phyloP scores from a whole-genome alignment of 37 sponge, comb jelly and placozoan species.

The Petrosia ficiformis region DNA sequence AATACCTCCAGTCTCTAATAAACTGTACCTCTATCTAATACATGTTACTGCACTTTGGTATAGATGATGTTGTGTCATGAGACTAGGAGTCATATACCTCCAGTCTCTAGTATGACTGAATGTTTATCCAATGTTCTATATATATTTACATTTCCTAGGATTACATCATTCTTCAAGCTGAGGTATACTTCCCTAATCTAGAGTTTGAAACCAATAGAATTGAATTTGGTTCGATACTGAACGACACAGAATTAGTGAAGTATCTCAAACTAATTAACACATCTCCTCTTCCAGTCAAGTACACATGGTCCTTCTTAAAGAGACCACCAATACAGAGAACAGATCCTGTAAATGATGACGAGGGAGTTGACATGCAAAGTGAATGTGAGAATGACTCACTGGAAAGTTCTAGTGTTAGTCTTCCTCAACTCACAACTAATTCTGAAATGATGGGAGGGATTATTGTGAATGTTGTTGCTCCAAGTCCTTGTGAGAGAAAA shows the following conservation, averaged over 20 bases:
- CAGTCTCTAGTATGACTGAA: no score
- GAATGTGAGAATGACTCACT: conserved; percentile 55
- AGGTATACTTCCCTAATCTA: conserved; percentile 93
- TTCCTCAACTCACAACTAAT: background rate
- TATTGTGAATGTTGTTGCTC: background rate
- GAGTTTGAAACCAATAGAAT: conserved; percentile 65
- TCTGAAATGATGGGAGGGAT: background rate
- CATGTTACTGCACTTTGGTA: no score
- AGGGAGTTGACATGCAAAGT: conserved; percentile 74
- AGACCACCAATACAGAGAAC: conserved; percentile 47
- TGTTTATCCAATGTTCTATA: no score
- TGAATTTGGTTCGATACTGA: conserved; percentile 94
- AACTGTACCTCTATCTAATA: no score
- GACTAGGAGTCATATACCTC: no score
- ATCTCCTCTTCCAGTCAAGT: conserved; percentile 79
- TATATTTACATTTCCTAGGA: no score
- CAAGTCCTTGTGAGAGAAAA: background rate
- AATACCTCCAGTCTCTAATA: no score
- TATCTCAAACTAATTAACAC: conserved; percentile 81
- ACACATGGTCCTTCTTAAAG: conserved; percentile 85
- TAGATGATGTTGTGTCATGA: no score
- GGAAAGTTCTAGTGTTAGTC: background rate
- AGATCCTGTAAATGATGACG: conserved; percentile 57
- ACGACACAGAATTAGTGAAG: conserved; percentile 87
- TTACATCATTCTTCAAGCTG: conserved; percentile 59